Evolutionary conservation across 2,113 vertebrate genomes (phyloP), one percentile per base, ranked within the genome.

Genomic region (Zingel zingel): DNA sequence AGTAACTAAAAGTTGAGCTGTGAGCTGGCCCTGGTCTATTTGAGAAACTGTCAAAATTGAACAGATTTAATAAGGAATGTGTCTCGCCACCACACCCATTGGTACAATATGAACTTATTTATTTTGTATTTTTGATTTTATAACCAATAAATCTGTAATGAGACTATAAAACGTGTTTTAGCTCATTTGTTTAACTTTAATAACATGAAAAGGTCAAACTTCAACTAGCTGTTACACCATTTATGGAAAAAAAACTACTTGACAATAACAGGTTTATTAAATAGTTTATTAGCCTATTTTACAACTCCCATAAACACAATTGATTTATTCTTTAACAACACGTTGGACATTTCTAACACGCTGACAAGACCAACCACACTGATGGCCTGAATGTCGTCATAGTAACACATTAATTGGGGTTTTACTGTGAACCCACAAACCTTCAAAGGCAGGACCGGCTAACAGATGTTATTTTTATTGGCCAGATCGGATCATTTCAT

Each of bases 111-210:
- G 83, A 89, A 88, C 74, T 89, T 93, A 95, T 95, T 95, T 95
- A 95, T 95, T 96, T 95, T 90, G 53, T 77, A 88, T 88, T 94
- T 93, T 93, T 93, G 89, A 92, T 95, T 95, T 95, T 95, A 93
- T 94, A 95, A 94, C 89, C 93, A 95, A 95, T 95, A 96, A 96
- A 96, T 90, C 90, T 92, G 89, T 93, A 85, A 87, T 92, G 81
- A 92, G 63, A 87, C 72, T 50, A 77, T 69, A 71, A 45, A 56
- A 58, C 30, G 5, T 84, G 51, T 77, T 83, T 88, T 15, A 33
- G 27, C 57, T 84, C 43, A 65, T 82, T 81, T 87, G 27, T 83
- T 78, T 33, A 16, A 71, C 36, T 73, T 64, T 16, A 72, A 77
- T 27, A 43, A 76, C 21, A 47, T 18, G 18, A 50, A 54, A 66